A percentile compares a stretch with the other conserved stretches of the same genome.
Conservation (phyloP, 2,888 invertebrate species). For the Sialis fuliginosa region DNA sequence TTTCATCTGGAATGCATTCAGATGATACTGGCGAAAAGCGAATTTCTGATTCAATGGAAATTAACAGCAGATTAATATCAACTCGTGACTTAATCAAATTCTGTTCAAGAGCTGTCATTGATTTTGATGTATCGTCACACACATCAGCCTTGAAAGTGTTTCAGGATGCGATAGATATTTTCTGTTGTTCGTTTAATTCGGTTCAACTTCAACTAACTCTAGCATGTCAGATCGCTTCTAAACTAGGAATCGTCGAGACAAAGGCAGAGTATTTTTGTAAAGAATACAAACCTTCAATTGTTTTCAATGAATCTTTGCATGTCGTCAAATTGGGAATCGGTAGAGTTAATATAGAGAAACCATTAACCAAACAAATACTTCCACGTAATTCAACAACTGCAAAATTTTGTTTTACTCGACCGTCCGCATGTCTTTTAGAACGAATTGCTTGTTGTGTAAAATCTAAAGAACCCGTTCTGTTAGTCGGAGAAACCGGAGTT, state of each 20-base stretch:
- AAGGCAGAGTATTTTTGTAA: constrained; percentile 67
- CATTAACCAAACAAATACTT: background rate
- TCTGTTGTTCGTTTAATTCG: constrained; percentile 62
- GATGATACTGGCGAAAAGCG: constrained; percentile 27
- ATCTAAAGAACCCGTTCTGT: constrained; percentile 72
- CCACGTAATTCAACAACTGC: constrained; percentile 3
- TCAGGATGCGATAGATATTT: constrained; percentile 83
- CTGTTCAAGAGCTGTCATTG: constrained; percentile 59
- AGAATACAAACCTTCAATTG: constrained; percentile 61
- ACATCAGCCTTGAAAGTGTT: constrained; percentile 52
- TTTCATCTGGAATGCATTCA: constrained; percentile 52
- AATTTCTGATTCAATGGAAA: constrained; percentile 13
- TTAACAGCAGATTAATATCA: constrained; percentile 47
- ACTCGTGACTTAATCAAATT: constrained; percentile 85
- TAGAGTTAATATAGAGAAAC: no score
- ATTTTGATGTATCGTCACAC: constrained; percentile 55
- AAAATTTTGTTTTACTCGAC: constrained; percentile 69
- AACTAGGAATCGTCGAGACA: constrained; percentile 63
- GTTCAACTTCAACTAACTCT: constrained; percentile 43
- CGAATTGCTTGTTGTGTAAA: constrained; percentile 69
- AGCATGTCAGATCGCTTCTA: constrained; percentile 57
- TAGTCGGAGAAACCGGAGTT: constrained; percentile 97
- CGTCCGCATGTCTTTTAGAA: constrained; percentile 69
- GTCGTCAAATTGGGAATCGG: no score
- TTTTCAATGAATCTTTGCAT: no score